phyloP scores from a whole-genome alignment of 2,797 vertebrate genomes.

The Champsocephalus esox region DNA sequence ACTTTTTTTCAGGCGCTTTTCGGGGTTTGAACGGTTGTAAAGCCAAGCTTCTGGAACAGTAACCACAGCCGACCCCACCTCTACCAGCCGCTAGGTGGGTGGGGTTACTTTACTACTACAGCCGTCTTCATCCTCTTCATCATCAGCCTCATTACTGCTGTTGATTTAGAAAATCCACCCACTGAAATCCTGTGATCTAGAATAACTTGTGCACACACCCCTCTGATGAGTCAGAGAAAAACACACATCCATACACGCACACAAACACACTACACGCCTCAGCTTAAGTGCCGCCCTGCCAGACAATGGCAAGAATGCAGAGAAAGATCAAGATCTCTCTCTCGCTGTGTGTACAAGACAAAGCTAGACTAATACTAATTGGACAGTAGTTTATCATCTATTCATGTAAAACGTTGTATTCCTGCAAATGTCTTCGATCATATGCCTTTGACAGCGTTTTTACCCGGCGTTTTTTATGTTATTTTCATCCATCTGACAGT shows the following conservation, averaged over 20 bases:
- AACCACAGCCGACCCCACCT: background rate
- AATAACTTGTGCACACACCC: conserved; percentile 53
- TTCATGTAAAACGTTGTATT: no score
- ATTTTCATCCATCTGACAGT: no score
- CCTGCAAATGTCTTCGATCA: no score
- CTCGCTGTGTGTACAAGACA: background rate
- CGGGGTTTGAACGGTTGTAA: background rate
- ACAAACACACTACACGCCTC: conserved; percentile 13
- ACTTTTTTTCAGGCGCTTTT: no score
- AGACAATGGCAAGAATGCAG: conserved; percentile 72
- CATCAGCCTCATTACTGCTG: background rate
- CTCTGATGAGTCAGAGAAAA: conserved; percentile 44
- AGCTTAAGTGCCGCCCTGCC: conserved; percentile 2
- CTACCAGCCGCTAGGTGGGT: conserved; percentile 7
- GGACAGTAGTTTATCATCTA: no score
- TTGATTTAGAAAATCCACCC: background rate
- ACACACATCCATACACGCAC: conserved; percentile 7
- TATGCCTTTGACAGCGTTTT: no score
- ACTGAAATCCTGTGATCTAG: conserved; percentile 21
- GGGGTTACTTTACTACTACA: conserved; percentile 2
- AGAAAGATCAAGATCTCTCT: background rate
- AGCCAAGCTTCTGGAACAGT: background rate
- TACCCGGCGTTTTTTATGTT: no score
- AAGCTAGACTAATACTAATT: no score
- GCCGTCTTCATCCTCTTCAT: conserved; percentile 9